Base-by-base conservation (phyloP, 2,113 vertebrate species). In the Baryphthengus martii region DNA sequence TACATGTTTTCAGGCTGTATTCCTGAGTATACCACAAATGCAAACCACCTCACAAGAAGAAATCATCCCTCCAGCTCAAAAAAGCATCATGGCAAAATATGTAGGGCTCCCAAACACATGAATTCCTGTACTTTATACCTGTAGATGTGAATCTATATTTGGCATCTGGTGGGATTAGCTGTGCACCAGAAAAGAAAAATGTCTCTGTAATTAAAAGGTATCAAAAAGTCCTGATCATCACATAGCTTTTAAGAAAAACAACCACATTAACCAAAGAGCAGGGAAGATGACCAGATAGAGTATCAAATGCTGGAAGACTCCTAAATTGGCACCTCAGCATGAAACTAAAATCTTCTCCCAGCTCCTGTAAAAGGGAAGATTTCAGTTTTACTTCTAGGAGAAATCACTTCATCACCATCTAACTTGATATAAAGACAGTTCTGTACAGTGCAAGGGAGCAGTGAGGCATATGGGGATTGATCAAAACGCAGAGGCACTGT, bases 1-100 rank as follows among this genome's bases (percentile, higher is more conserved):
- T 76, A 53, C 9, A 37, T 2, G 8, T 7, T 80, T 16, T 42
- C 21, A 58, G 18, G 19, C 10, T 39, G 37, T 23, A 17, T 31
- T 67, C 39, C 26, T 59, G 37, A 24, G 18, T 21, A 40, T 14
- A 75, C 5, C 52, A 42, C 4, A 59, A 3, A 71, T 0, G 1
- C 21, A 88, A 47, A 71, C 8, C 67, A 70, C 23, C 26, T 50
- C 3, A 3, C 73, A 42, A 89, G 35, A 10, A 81, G 39, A 82
- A 88, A 59, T n/a, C 26, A 86, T 7, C 15, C 50, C n/a, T 56
- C 37, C 39, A 76, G 37, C 25, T 80, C 68, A 81, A 44, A 33
- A 26, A 67, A 85, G 52, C 24, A 50, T 39, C 9, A 3, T 26
- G 18, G 20, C 18, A 65, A 76, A 93, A 75, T 10, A 58, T 1